Evolutionary conservation across 2,797 vertebrate genomes (phyloP), one percentile per base, ranked within the genome.

Genomic region (Rhinella marina): DNA sequence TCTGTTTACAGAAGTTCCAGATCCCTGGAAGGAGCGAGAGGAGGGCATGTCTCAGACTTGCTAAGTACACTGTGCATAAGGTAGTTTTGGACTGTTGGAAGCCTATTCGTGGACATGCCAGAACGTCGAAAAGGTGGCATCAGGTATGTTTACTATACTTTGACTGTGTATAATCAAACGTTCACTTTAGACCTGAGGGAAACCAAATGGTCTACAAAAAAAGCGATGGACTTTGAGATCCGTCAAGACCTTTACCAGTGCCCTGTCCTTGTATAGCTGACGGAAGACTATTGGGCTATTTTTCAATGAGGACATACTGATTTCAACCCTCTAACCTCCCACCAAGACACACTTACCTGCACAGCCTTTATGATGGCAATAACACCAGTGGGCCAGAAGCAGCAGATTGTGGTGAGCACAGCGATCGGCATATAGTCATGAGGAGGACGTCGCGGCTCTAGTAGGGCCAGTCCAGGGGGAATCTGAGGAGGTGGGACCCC

Each of bases 381-480:
- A 94, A 98, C 97, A 91, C 97, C 97, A 0, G 97, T 98, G 0
- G 97, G 97, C 97, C 97, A 98, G 94, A 98, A 98, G 93, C 97
- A 98, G 94, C 97, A 98, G 91, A 98, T 96, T 29, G 97, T 98
- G 92, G 97, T 98, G 92, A 98, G 95, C 90, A 98, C 97, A 0
- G 97, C 97, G 21, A 98, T 98, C 93, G 97, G 97, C 93, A 98
- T 95, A 93, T 98, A 98, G 94, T 98, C 97, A 23, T 98, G 97
- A 0, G 97, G 97, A 0, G 97, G 96, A 48, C 96, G 95, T 1
- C 97, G 96, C 0, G 95, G 94, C 91, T 98, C 97, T 96, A 98
- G 95, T 54, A 98, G 92, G 88, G 97, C 96, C 88, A 98, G 95
- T 85, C 96, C 96, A 3, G 97, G 96, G 1, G 96, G 96, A 93